phyloP scores from a whole-genome alignment of 2,113 vertebrate genomes.

The Lethenteron reissneri region DNA sequence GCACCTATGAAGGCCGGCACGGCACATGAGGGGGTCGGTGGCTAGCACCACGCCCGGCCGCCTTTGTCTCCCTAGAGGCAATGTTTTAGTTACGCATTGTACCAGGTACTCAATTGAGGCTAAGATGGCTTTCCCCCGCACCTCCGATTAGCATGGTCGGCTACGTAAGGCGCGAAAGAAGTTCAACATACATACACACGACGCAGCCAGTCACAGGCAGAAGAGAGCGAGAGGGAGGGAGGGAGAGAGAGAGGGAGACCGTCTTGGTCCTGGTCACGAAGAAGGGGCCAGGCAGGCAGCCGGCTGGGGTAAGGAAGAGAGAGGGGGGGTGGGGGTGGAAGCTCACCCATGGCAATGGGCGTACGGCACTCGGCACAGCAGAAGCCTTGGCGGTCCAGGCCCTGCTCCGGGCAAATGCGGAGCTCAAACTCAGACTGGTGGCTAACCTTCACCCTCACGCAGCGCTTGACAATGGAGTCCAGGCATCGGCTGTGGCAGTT shows the following conservation, averaged over 20 bases:
- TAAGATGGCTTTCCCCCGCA: too few relatives aligned
- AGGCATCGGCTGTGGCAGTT: constrained; percentile 91
- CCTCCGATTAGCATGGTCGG: too few relatives aligned
- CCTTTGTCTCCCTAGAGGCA: too few relatives aligned
- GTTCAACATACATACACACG: neutral
- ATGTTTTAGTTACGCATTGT: too few relatives aligned
- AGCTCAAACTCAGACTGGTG: constrained; percentile 84
- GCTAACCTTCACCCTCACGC: constrained; percentile 79
- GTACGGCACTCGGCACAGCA: constrained; percentile 70
- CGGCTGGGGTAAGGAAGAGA: too few relatives aligned
- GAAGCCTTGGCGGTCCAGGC: constrained; percentile 81
- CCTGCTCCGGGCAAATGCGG: constrained; percentile 73
- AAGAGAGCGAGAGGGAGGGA: too few relatives aligned
- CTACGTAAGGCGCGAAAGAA: neutral
- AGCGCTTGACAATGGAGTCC: constrained; percentile 64
- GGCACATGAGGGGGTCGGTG: too few relatives aligned
- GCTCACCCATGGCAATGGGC: constrained; percentile 69
- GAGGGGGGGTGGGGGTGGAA: neutral
- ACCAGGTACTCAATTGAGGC: too few relatives aligned
- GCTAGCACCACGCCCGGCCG: too few relatives aligned
- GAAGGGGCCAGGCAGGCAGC: too few relatives aligned
- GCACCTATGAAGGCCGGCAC: too few relatives aligned
- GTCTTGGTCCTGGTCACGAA: too few relatives aligned
- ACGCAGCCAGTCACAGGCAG: neutral
- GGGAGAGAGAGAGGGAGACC: neutral